Conservation (phyloP, 2,797 vertebrate species). For the Macrochelys suwanniensis region DNA sequence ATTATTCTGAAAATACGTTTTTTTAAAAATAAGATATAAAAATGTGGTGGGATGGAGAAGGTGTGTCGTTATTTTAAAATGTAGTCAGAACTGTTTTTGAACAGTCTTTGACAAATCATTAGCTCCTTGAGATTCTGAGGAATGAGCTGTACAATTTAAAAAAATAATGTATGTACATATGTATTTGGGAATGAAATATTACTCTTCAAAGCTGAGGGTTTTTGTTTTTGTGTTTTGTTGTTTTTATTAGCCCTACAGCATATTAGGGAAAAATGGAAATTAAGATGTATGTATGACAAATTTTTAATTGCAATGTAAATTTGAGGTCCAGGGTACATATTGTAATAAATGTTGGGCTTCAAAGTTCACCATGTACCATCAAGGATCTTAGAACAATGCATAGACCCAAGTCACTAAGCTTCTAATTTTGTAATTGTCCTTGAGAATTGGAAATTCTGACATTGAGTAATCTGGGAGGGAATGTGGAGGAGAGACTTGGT, state of each 20-base stretch:
- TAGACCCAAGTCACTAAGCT: background rate
- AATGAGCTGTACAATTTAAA: background rate
- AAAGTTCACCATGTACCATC: background rate
- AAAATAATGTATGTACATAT: no score
- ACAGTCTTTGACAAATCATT: no score
- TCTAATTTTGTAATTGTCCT: background rate
- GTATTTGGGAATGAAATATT: background rate
- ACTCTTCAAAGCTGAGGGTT: background rate
- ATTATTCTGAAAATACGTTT: background rate
- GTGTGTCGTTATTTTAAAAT: no score
- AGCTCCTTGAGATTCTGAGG: background rate
- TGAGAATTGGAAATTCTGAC: background rate
- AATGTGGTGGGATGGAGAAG: no score
- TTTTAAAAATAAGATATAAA: background rate
- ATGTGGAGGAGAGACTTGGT: background rate
- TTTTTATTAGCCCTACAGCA: no score
- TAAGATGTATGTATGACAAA: no score
- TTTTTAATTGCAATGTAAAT: background rate
- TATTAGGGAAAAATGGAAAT: no score
- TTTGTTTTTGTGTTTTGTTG: no score
- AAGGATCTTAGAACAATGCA: background rate
- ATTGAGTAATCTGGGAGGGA: background rate
- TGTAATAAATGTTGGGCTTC: background rate
- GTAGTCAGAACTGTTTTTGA: no score
- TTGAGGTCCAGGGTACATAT: background rate